phyloP scores from a whole-genome alignment of 2,797 vertebrate genomes.

The Danio kyathit region DNA sequence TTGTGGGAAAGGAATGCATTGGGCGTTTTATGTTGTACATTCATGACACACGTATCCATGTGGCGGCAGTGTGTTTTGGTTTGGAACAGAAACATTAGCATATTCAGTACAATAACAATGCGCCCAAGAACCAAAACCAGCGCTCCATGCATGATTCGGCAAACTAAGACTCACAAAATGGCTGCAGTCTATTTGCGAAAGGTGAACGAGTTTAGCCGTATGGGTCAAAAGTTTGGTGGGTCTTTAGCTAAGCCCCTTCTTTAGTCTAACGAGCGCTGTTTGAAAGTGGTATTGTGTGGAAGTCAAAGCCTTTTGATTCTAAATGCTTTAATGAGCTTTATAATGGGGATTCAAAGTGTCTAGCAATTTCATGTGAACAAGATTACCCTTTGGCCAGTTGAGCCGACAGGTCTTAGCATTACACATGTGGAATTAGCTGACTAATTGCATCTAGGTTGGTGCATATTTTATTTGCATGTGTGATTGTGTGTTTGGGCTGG shows the following conservation, averaged over 20 bases:
- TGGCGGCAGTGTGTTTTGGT: not conserved
- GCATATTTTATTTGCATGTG: slow-evolving; percentile 14
- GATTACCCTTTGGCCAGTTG: slow-evolving; percentile 35
- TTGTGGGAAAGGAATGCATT: not conserved
- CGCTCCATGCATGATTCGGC: not conserved
- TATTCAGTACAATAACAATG: not conserved
- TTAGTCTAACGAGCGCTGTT: slow-evolving; percentile 26
- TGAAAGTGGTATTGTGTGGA: slow-evolving; percentile 39
- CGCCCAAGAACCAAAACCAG: not conserved
- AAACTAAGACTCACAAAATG: slow-evolving; percentile 16
- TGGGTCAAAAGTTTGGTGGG: slow-evolving; percentile 22
- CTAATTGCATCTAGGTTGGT: not conserved
- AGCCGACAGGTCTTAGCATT: not conserved
- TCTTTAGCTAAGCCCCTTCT: slow-evolving; percentile 43
- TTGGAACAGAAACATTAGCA: not conserved
- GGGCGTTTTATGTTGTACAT: not conserved
- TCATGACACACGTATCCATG: not conserved
- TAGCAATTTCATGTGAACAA: slow-evolving; percentile 46
- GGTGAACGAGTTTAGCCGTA: slow-evolving; percentile 36
- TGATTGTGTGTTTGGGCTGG: not conserved
- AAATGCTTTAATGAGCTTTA: slow-evolving; percentile 44
- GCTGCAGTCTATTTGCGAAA: not conserved
- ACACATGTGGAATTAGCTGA: not conserved
- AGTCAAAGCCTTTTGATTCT: slow-evolving; percentile 36
- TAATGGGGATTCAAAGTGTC: slow-evolving; percentile 10